These are phyloP conservation scores for Enhydra lutris DNA, from an alignment of 2,113 vertebrate species.

Conservation along the genomic window DNA sequence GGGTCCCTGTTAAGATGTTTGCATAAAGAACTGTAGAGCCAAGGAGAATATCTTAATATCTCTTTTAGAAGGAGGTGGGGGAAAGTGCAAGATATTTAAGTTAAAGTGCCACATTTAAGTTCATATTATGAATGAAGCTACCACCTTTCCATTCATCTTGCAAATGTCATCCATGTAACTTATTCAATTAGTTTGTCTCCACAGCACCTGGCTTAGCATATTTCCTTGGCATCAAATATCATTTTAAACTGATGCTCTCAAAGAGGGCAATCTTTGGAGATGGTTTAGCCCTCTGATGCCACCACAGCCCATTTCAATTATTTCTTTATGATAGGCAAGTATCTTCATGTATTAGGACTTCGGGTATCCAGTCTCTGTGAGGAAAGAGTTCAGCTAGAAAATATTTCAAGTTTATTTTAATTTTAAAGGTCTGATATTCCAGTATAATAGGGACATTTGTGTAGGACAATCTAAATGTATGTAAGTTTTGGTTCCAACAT, in stretches of 20 bases:
- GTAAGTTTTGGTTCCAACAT: neutral
- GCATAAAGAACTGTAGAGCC: neutral
- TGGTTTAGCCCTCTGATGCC: neutral
- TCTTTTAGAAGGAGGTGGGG: neutral
- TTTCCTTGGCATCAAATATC: neutral
- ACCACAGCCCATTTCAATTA: neutral
- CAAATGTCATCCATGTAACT: neutral
- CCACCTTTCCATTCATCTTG: neutral
- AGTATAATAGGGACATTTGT: neutral
- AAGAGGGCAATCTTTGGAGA: neutral
- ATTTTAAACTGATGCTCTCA: neutral
- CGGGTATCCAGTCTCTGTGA: neutral
- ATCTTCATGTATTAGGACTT: neutral
- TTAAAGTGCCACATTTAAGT: neutral
- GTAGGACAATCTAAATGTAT: neutral
- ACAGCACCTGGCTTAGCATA: neutral
- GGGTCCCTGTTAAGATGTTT: neutral
- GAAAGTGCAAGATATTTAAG: neutral
- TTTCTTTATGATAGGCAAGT: neutral
- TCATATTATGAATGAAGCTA: neutral
- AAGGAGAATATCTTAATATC: neutral
- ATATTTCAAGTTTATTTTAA: neutral
- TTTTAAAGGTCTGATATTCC: neutral
- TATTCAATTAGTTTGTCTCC: neutral
- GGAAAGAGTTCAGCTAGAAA: neutral